Evolutionary conservation across 2,888 invertebrate species (phyloP).

Genomic region (Mimumesa dahlbomi): DNA sequence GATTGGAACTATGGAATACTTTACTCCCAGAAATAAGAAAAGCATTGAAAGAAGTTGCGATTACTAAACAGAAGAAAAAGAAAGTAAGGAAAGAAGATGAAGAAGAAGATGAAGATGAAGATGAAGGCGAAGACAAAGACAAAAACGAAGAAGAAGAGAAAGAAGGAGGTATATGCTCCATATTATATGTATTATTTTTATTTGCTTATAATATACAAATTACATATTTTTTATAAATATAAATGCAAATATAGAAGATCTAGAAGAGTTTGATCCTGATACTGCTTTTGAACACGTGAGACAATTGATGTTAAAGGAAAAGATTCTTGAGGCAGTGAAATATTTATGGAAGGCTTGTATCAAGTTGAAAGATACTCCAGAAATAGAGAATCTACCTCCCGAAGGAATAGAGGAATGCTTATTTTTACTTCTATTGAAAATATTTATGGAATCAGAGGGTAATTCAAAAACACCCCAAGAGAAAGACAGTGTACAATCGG

Average conservation of each 20-base stretch:
- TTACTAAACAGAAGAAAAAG: neutral
- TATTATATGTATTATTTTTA: too few species aligned
- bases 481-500: neutral
- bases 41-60: slow-evolving; percentile 68
- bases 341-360: slow-evolving; percentile 57
- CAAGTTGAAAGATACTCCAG: slow-evolving; percentile 49
- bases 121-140: too few species aligned
- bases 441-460: slow-evolving; percentile 74
- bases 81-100: slow-evolving; percentile 37
- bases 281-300: slow-evolving; percentile 73
- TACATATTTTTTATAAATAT: too few species aligned
- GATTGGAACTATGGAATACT: slow-evolving; percentile 72
- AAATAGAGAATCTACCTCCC: slow-evolving; percentile 53
- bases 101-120: slow-evolving; percentile 53
- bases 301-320: slow-evolving; percentile 69
- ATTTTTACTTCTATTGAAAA: slow-evolving; percentile 70
- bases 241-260: too few species aligned
- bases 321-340: slow-evolving; percentile 69
- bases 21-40: slow-evolving; percentile 69
- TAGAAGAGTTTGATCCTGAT: slow-evolving; percentile 61
- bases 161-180: too few species aligned
- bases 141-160: too few species aligned
- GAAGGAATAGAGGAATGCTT: slow-evolving; percentile 67
- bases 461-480: slow-evolving; percentile 44
- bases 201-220: too few species aligned